Base-by-base conservation (phyloP, 2,113 vertebrate genomes). In the Alaudala cheleensis region DNA sequence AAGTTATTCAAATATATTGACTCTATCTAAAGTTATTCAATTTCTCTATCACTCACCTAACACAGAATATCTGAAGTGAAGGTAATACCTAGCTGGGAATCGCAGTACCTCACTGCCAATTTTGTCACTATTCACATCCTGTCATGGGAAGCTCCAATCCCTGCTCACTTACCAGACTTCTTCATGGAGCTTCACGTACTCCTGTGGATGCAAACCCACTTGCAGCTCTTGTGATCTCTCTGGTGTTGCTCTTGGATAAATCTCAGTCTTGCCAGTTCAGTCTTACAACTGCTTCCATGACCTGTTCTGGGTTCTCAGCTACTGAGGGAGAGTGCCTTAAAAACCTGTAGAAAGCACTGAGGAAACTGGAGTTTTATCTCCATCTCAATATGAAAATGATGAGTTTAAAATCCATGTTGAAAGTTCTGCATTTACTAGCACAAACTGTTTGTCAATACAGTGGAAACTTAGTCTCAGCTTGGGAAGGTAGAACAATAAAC, bases 151-250 rank as follows among this genome's bases (percentile, higher is more conserved):
- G 23, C 4, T 66, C 9, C 26, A 64, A 11, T 17, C 9, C 28
- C 42, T 69, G 8, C 12, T 77, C 37, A 26, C 34, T 66, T 33
- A 16, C 11, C 21, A 81, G 28, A 28, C 20, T 67, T 66, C 22
- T 79, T 22, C 12, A 37, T 10, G 1, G 3, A 26, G 12, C 9
- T 86, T 60, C 33, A 9, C 15, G 11, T 14, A 18, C 16, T 77
- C 12, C 53, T 2, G 1, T 29, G 9, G 10, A 58, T 19, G 3
- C 29, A 80, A 76, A 58, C 3, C 10, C 13, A 1, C 1, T 12
- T 45, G 24, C 33, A 72, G 34, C 5, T 71, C 15, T 73, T 51
- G 3, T 67, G 23, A 56, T 79, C 10, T 53, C 42, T 45, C 37
- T 73, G 12, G 2, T 1, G 2, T 11, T 74, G 11, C n/a, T 53